Evolutionary conservation across 2,113 vertebrate genomes (phyloP).

Genomic region (Sphyrna mokarran): DNA sequence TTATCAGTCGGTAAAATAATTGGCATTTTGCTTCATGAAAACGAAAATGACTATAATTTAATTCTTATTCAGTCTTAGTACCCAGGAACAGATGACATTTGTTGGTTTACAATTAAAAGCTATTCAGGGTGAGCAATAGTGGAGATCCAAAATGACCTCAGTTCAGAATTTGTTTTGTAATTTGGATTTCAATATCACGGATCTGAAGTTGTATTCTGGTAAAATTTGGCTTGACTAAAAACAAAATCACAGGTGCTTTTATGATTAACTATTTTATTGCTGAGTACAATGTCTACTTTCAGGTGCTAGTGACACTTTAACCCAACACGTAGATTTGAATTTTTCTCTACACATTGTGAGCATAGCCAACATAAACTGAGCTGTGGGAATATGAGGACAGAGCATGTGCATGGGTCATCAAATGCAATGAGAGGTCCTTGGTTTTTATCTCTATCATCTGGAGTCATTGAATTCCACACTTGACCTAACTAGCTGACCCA

Average conservation of each 20-base stretch:
- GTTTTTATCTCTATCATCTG: neutral
- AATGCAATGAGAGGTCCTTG: neutral
- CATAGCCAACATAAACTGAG: neutral
- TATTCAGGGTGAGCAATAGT: neutral
- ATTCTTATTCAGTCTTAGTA: neutral
- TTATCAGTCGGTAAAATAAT: neutral
- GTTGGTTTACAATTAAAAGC: neutral
- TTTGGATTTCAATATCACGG: neutral
- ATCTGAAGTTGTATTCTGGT: neutral
- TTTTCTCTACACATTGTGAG: neutral
- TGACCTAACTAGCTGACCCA: neutral
- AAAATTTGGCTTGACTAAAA: neutral
- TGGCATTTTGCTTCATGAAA: neutral
- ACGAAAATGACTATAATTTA: neutral
- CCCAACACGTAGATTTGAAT: neutral
- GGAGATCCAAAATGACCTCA: neutral
- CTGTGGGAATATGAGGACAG: neutral
- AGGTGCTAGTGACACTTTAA: neutral
- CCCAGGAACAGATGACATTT: neutral
- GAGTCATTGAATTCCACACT: constrained; percentile 6
- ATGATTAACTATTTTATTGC: too few relatives aligned
- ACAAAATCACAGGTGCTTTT: neutral
- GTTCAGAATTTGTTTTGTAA: neutral
- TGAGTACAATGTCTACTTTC: neutral
- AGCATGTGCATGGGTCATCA: neutral